These are phyloP conservation scores for Ibidorhyncha struthersii DNA, from an alignment of 2,113 vertebrate species.

Conservation along the genomic window DNA sequence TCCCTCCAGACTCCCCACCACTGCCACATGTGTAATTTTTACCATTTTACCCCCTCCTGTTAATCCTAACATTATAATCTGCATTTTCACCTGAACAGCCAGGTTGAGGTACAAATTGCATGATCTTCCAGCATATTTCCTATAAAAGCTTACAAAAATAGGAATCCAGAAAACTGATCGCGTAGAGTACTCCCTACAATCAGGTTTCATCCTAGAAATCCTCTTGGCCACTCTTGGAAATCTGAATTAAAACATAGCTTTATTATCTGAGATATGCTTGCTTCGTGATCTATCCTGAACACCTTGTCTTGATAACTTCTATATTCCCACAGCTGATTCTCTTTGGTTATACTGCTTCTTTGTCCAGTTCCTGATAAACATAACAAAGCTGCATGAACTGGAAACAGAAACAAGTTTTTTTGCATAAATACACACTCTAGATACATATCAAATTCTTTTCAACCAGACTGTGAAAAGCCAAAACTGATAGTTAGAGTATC, in stretches of 20 bases:
- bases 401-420: not conserved
- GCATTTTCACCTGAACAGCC: not conserved
- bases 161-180: not conserved
- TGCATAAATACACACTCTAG: not conserved
- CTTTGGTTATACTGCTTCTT: not conserved
- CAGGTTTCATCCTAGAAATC: not conserved
- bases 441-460: not conserved
- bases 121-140: not conserved
- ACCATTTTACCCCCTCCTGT: not conserved
- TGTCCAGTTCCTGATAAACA: not conserved
- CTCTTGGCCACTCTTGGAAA: not conserved
- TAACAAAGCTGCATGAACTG: not conserved
- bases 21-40: not conserved
- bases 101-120: not conserved
- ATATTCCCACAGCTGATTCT: not conserved
- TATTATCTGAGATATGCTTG: not conserved
- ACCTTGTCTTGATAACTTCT: not conserved
- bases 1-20: not conserved
- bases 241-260: not conserved
- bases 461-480: not conserved
- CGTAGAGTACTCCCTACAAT: accelerated
- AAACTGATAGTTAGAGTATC: not conserved
- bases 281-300: not conserved
- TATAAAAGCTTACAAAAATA: not conserved
- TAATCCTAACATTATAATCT: not conserved